Percentiles rank a stretch among this genome's conserved stretches.
Evolutionary conservation across 2,888 invertebrate species (phyloP).

Genomic region (Standfussiana lucernea): DNA sequence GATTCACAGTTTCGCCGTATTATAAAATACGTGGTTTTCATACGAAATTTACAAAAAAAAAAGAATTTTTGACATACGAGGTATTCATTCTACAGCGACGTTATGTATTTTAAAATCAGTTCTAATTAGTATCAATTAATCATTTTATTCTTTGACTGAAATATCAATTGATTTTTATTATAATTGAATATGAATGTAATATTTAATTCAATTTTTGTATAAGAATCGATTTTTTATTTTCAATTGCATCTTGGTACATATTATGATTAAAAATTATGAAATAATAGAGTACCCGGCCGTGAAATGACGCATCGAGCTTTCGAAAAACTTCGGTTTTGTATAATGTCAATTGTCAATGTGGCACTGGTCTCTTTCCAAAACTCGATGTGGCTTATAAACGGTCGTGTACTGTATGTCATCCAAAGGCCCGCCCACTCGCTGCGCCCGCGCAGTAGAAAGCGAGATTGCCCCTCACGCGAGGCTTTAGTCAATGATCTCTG

Average conservation of each 20-base stretch:
- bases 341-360: not conserved
- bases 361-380: not conserved
- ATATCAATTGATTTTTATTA: conserved; percentile 19
- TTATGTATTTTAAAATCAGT: conserved; percentile 20
- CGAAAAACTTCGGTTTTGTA: not conserved
- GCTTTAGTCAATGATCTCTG: conserved; percentile 80
- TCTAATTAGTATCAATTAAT: conserved; percentile 17
- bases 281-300: not conserved
- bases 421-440: conserved; percentile 42
- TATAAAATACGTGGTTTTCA: too few species aligned
- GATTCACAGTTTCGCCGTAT: too few species aligned
- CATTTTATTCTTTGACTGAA: conserved; percentile 4
- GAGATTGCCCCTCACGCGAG: conserved; percentile 71
- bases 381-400: not conserved
- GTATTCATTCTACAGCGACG: too few species aligned
- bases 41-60: too few species aligned
- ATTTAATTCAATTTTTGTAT: not conserved
- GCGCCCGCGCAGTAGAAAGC: conserved; percentile 56
- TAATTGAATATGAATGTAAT: conserved; percentile 15
- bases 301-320: not conserved
- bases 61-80: too few species aligned
- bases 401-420: not conserved
- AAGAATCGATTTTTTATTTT: conserved; percentile 9
- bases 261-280: not conserved
- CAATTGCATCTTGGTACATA: conserved; percentile 4